These are phyloP conservation scores for Acanthopleura granulata DNA, from an alignment of 2,888 invertebrate species.

Conservation along the genomic window DNA sequence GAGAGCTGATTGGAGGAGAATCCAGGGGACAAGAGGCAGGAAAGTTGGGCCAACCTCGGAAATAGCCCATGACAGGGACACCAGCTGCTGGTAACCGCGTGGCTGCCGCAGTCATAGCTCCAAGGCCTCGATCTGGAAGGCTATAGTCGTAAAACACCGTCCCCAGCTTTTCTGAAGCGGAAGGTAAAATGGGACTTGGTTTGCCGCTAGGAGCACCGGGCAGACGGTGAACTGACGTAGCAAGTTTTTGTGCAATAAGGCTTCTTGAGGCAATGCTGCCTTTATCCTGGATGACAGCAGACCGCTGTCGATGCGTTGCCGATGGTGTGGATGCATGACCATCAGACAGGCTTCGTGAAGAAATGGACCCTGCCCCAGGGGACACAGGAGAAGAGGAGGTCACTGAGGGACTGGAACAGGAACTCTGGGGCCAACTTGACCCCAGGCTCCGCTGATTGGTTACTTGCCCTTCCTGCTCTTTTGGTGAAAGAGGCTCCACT, in stretches of 20 bases:
- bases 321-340: background rate
- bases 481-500: background rate
- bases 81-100: background rate
- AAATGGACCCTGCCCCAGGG: background rate
- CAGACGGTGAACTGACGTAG: slow-evolving; percentile 10
- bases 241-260: slow-evolving; percentile 18
- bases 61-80: slow-evolving; percentile 1
- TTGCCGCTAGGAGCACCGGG: slow-evolving; percentile 9
- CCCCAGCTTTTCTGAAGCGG: slow-evolving; percentile 39
- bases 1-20: slow-evolving; percentile 24
- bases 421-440: background rate
- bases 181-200: slow-evolving; percentile 13
- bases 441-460: background rate
- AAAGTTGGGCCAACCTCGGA: slow-evolving; percentile 26
- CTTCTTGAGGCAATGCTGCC: slow-evolving; percentile 10
- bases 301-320: background rate
- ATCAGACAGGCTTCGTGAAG: background rate
- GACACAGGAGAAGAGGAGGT: background rate
- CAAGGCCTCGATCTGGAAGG: slow-evolving; percentile 57
- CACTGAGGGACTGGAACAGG: background rate
- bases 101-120: slow-evolving; percentile 32
- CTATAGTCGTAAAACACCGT: slow-evolving; percentile 53
- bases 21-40: slow-evolving; percentile 33
- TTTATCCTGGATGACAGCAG: background rate
- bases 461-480: background rate